A percentile compares a stretch with the other conserved stretches of the same genome.
phyloP scores from a whole-genome alignment of 2,797 vertebrate species.

The Steatocranus sp. region DNA sequence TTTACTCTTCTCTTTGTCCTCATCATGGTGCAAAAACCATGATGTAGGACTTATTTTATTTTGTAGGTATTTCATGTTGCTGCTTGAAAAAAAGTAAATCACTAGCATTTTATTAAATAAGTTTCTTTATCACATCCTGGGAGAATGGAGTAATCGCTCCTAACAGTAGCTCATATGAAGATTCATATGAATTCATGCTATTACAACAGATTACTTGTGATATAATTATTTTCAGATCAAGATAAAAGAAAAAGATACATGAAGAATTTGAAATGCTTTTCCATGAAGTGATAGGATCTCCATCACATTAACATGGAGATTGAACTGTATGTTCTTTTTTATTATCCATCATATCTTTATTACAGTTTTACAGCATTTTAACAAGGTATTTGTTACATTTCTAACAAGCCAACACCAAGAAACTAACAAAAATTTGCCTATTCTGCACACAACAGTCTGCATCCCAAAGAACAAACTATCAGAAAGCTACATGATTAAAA shows the following conservation, averaged over 20 bases:
- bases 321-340: not conserved
- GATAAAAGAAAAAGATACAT: not conserved
- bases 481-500: not conserved
- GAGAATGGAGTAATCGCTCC: not conserved
- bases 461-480: not conserved
- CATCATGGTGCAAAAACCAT: not conserved
- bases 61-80: not conserved
- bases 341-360: not conserved
- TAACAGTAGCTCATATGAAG: not conserved
- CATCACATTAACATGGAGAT: not conserved
- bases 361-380: not conserved
- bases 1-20: not conserved
- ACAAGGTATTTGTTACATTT: not conserved
- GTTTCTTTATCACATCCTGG: not conserved
- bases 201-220: not conserved
- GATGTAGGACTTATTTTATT: not conserved
- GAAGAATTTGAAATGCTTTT: not conserved
- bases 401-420: not conserved
- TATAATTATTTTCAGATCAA: constrained; percentile 22
- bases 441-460: not conserved
- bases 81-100: not conserved
- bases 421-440: not conserved
- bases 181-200: not conserved
- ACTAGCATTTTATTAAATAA: not conserved
- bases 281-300: not conserved